phyloP scores from a whole-genome alignment of 2,113 vertebrate genomes.

The Coptodon rendalli region DNA sequence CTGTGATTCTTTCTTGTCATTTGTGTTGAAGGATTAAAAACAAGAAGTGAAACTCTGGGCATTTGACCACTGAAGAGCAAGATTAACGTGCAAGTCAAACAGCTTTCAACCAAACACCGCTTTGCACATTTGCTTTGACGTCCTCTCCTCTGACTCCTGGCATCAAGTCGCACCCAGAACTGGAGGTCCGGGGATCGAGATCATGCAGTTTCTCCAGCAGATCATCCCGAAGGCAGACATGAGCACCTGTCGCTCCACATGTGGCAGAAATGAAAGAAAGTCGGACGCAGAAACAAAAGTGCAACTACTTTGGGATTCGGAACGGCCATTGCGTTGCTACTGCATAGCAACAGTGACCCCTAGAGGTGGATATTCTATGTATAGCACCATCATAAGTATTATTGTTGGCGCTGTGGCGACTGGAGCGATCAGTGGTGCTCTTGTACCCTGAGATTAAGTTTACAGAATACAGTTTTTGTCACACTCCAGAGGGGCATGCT shows the following conservation, averaged over 20 bases:
- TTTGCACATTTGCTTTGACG: background rate
- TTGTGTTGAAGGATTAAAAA: background rate
- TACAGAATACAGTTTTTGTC: background rate
- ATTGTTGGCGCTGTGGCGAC: background rate
- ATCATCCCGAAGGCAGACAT: background rate
- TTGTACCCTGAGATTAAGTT: background rate
- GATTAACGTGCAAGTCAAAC: background rate
- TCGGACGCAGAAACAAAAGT: background rate
- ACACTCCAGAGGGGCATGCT: background rate
- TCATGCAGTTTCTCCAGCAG: background rate
- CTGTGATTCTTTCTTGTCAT: background rate
- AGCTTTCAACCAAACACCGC: background rate
- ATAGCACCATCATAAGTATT: background rate
- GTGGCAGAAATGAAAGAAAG: background rate
- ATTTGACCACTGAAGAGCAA: background rate
- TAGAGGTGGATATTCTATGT: background rate
- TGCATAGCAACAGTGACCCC: background rate
- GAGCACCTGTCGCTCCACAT: background rate
- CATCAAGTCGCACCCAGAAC: background rate
- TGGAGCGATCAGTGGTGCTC: background rate
- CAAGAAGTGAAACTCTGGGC: background rate
- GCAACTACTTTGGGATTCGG: background rate
- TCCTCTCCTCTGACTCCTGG: background rate
- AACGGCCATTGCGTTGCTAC: background rate
- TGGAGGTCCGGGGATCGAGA: fast-evolving